A percentile compares a stretch with the other conserved stretches of the same genome.
Conservation (phyloP, 30 jellyfish, hydroid and myxozoan species). For the Clytia hemisphaerica region DNA sequence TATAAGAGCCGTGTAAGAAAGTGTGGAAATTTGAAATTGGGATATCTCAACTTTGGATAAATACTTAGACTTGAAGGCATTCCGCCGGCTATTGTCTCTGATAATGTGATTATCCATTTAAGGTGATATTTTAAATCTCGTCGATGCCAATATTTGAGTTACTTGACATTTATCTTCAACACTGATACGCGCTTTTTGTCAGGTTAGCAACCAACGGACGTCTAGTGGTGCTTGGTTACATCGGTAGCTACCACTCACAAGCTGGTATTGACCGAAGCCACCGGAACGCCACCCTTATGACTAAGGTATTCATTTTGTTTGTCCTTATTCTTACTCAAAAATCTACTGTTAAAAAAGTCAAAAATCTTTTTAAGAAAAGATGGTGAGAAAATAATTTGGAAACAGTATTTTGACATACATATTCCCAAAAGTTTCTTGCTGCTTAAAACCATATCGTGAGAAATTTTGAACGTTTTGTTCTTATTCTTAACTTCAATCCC, state of each 20-base stretch:
- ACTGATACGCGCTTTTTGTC: background rate
- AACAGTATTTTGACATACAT: background rate
- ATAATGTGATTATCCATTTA: background rate
- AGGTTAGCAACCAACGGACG: constrained; percentile 80
- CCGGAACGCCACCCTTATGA: constrained; percentile 58
- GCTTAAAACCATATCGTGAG: too few relatives aligned
- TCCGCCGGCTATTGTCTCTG: background rate
- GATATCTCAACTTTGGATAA: too few relatives aligned
- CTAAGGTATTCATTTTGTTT: constrained; percentile 39
- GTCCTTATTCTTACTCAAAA: background rate
- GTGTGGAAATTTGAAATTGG: too few relatives aligned
- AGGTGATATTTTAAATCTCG: background rate
- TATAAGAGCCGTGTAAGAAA: too few relatives aligned
- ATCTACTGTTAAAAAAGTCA: too few relatives aligned
- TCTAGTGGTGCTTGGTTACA: constrained; percentile 63
- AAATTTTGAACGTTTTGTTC: too few relatives aligned
- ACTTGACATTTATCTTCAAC: too few relatives aligned
- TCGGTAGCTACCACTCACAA: constrained; percentile 66
- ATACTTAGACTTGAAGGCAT: too few relatives aligned
- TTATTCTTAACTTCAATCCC: too few relatives aligned
- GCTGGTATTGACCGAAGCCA: constrained; percentile 79
- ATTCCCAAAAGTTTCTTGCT: too few relatives aligned
- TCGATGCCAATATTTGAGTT: background rate
- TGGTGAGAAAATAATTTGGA: too few relatives aligned
- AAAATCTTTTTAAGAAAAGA: background rate